A percentile compares a stretch with the other conserved stretches of the same genome.
phyloP scores from a whole-genome alignment of 1,140 invertebrate species.

The Tribolium madens region DNA sequence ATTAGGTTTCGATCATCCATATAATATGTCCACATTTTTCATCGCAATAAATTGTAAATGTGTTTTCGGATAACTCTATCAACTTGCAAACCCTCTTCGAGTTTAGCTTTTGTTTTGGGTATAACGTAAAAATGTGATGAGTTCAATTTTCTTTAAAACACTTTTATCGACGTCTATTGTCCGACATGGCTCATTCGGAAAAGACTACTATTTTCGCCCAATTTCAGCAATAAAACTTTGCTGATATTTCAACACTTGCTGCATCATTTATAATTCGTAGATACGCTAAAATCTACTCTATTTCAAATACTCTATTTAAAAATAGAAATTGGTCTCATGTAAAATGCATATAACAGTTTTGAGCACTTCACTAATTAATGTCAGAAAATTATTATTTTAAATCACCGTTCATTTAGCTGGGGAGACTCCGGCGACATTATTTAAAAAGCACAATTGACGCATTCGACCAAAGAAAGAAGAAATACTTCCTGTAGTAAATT shows the following conservation, averaged over 20 bases:
- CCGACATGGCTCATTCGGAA: slow-evolving; percentile 10
- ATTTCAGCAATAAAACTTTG: slow-evolving; percentile 18
- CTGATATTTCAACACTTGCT: background rate
- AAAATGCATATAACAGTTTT: background rate
- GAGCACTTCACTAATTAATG: background rate
- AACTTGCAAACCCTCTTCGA: background rate
- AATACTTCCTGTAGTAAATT: slow-evolving; percentile 51
- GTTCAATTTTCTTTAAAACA: slow-evolving; percentile 34
- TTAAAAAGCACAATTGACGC: background rate
- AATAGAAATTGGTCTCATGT: background rate
- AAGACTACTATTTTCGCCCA: slow-evolving; percentile 1
- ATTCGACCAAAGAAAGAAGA: slow-evolving; percentile 40
- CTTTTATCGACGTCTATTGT: slow-evolving; percentile 29
- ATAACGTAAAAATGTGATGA: slow-evolving; percentile 3
- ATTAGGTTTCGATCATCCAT: slow-evolving; percentile 38
- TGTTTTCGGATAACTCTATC: slow-evolving; percentile 28
- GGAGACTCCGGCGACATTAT: background rate
- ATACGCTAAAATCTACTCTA: background rate
- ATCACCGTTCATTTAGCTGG: background rate
- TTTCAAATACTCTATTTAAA: background rate
- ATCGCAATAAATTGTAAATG: slow-evolving; percentile 43
- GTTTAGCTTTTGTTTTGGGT: slow-evolving; percentile 15
- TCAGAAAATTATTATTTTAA: background rate
- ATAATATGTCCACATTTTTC: slow-evolving; percentile 40
- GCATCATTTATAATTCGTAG: slow-evolving; percentile 4